These are phyloP conservation scores for Pogonomyrmex barbatus DNA, from an alignment of 1,140 invertebrate genomes.

Conservation along the genomic window DNA sequence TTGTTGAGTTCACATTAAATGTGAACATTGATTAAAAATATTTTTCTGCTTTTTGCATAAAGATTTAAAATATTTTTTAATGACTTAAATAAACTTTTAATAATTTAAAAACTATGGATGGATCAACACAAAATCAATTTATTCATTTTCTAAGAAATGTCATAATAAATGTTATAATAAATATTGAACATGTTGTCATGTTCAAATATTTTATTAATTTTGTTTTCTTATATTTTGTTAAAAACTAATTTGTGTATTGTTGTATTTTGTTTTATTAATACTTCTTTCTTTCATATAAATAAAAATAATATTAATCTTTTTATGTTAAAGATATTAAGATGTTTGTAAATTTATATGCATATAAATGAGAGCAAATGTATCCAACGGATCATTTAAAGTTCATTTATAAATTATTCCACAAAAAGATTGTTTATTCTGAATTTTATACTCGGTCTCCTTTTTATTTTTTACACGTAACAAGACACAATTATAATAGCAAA, in stretches of 20 bases:
- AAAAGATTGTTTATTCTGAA: neutral
- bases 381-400: neutral
- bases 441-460: neutral
- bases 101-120: no score
- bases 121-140: no score
- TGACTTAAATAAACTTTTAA: no score
- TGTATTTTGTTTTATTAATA: neutral
- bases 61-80: no score
- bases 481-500: neutral
- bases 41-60: no score
- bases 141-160: no score
- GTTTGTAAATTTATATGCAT: neutral
- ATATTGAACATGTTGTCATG: no score
- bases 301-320: neutral
- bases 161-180: no score
- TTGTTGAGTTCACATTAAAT: no score
- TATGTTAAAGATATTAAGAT: neutral
- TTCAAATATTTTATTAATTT: neutral
- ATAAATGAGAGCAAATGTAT: slow-evolving; percentile 12
- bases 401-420: neutral
- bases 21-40: no score
- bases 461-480: neutral
- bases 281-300: neutral
- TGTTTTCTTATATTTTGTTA: neutral
- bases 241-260: neutral